Base-by-base conservation (phyloP, 2,888 invertebrate genomes). In the Lycia hirtaria region DNA sequence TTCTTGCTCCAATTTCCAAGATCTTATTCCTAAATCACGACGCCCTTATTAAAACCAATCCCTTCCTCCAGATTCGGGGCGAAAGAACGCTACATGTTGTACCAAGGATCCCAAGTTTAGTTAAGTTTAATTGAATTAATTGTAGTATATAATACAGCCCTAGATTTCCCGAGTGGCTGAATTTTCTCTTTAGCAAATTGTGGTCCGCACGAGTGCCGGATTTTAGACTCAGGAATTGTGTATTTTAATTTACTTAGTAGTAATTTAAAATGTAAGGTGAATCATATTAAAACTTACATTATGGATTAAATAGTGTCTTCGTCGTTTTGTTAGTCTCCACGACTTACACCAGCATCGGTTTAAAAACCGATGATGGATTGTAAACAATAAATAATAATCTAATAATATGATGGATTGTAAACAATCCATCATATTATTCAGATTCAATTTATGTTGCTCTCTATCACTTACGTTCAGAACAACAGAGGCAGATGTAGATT, bases 51-150 rank as follows among this genome's bases (percentile, higher is more conserved):
- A 53, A 30, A 38, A 30, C 19, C 50, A 35, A 54, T 47, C 38
- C 28, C 28, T 32, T 37, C 15, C 49, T 59, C 45, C 30, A 9
- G 17, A 26, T 37, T 10, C 15, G 41, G 40, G 14, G 19, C 53
- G 57, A 43, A 55, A 43, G 38, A 56, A 45, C 35, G 56, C 26
- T 45, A 38, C 45, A 50, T 40, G 30, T 40, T 41, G 22, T 38
- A 44, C 43, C 56, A 45, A 67, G 59, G 64, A 52, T 55, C 58
- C 28, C 55, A 53, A 62, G 62, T 64, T 65, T 51, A 67, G 59
- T 69, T 65, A 63, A 55, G 50, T 67, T 70, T 69, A 69, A 75
- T 73, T 72, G 72, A 75, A 68, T 73, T 70, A 67, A 73, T 67
- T 71, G 66, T 63, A 45, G 49, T 53, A 64, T 57, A 51, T 56